Conservation (phyloP, 2,113 vertebrate genomes). For the Rhinolophus sinicus region DNA sequence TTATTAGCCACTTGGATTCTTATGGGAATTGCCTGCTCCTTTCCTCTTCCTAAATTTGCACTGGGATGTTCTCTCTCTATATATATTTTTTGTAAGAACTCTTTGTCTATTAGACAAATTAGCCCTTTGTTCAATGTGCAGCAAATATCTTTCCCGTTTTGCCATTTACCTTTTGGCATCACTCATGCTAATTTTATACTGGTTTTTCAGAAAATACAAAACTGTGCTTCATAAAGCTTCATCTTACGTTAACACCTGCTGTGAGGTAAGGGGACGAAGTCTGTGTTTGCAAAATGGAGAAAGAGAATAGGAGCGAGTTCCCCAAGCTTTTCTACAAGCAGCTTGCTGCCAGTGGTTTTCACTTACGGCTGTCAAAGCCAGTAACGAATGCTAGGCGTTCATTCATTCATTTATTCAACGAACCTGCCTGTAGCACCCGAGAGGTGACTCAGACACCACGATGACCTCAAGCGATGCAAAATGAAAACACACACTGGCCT, state of each 20-base stretch:
- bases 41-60: not conserved
- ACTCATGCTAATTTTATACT: conserved; percentile 4
- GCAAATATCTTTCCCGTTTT: not conserved
- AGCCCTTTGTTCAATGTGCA: not conserved
- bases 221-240: not conserved
- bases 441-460: not conserved
- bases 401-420: not conserved
- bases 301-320: not conserved
- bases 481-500: not conserved
- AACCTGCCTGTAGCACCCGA: not conserved
- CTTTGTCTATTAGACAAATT: conserved; percentile 5
- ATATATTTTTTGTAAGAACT: not conserved
- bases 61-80: not conserved
- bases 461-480: not conserved
- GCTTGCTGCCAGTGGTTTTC: not conserved
- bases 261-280: not conserved
- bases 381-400: not conserved
- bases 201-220: conserved; percentile 10
- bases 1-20: not conserved
- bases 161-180: not conserved
- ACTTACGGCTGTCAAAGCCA: not conserved
- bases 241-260: not conserved
- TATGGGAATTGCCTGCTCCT: not conserved
- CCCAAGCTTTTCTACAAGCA: not conserved
- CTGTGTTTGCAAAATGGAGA: not conserved